Evolutionary conservation across 2,113 vertebrate genomes (phyloP), one percentile per base, ranked within the genome.

Genomic region (Nycticryphes semicollaris): DNA sequence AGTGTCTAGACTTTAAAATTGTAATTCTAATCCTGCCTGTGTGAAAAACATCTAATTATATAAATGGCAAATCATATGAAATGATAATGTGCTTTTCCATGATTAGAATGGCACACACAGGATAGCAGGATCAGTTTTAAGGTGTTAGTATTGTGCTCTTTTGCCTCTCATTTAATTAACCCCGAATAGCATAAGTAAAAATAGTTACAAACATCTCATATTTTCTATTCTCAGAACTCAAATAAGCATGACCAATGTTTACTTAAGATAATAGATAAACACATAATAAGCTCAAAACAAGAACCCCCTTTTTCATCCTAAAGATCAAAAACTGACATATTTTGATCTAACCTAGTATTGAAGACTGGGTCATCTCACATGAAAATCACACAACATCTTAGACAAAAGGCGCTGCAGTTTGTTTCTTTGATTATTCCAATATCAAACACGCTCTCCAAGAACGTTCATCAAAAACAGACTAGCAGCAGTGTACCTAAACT

Each of bases 371-470:
- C 90, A 94, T 33, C 57, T 68, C 57, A 78, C 66, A 54, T 33
- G 57, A 84, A 91, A 94, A 82, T 51, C 87, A 89, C 54, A 78
- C n/a, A 73, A 14, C 74, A n/a, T 87, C 60, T 63, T 51, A 81
- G 59, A 69, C 62, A 89, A 94, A 84, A 93, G 39, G 53, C 68
- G 79, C 67, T 69, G 53, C 48, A 25, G 19, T 68, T 12, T 51
- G 68, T 82, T 87, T 60, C 66, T 93, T 94, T 94, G 78, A 94
- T 85, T 95, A 90, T 83, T 83, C 56, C 82, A 82, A 43, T 93
- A 93, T 79, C 78, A 94, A 89, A 90, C 57, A 68, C 12, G 12
- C 10, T 90, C 27, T 78, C 27, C 21, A 74, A 93, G 60, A 93
- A 95, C 68, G 14, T 78, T 43, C 10, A 67, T 93, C 57, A 79